Conservation (phyloP, 1,140 invertebrate genomes). For the Protaetia brevitarsis region DNA sequence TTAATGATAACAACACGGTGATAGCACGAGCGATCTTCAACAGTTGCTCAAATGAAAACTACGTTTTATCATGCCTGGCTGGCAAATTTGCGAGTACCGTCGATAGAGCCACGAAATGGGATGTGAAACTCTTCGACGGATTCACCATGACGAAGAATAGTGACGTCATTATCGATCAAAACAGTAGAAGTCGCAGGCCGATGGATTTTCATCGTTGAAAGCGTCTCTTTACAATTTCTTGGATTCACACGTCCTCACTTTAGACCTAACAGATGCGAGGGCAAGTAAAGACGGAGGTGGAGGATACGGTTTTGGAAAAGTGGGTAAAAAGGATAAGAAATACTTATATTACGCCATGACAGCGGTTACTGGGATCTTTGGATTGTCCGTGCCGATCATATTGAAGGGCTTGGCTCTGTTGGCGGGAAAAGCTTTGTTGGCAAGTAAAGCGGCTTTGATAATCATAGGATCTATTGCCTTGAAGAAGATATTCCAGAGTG, state of each 20-base stretch:
- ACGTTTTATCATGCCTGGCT: too few relatives aligned
- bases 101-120: too few relatives aligned
- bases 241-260: constrained; percentile 38
- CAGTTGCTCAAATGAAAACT: too few relatives aligned
- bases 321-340: constrained; percentile 39
- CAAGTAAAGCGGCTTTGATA: constrained; percentile 65
- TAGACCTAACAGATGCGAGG: constrained; percentile 34
- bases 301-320: constrained; percentile 28
- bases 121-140: too few relatives aligned
- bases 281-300: constrained; percentile 17
- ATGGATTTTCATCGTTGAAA: constrained; percentile 31
- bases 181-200: too few relatives aligned
- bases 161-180: too few relatives aligned
- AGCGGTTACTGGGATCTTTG: constrained; percentile 57
- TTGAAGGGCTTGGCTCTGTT: constrained; percentile 63
- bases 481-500: constrained; percentile 66
- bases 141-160: too few relatives aligned
- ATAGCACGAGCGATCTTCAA: too few relatives aligned
- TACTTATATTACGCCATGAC: constrained; percentile 49
- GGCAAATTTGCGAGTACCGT: too few relatives aligned
- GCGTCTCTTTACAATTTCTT: constrained; percentile 37
- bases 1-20: too few relatives aligned
- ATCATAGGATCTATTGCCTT: constrained; percentile 66
- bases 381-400: constrained; percentile 56
- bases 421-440: constrained; percentile 64